Evolutionary conservation across 1,140 invertebrate genomes (phyloP).

Genomic region (Zaprionus lachaisei): DNA sequence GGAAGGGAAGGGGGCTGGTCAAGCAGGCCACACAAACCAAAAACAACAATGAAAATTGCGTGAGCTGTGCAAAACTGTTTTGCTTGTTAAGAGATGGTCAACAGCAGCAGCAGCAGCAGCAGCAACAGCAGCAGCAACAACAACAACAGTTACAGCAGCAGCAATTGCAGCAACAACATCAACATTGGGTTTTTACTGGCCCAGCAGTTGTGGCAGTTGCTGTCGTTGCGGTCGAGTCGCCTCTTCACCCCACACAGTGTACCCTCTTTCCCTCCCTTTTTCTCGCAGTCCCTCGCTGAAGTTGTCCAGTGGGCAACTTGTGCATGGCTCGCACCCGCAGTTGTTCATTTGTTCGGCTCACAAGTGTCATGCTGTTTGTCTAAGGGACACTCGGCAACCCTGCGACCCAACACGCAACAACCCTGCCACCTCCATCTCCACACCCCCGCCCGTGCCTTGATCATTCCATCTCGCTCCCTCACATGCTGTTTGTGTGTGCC

Average conservation of each 20-base stretch:
- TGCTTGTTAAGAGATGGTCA: slow-evolving; percentile 62
- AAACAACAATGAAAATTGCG: slow-evolving; percentile 64
- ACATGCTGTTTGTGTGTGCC: slow-evolving; percentile 57
- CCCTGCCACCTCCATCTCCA: not conserved
- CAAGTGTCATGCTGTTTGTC: slow-evolving; percentile 75
- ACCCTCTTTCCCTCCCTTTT: not conserved
- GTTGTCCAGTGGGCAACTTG: slow-evolving; percentile 58
- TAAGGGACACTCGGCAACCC: slow-evolving; percentile 10
- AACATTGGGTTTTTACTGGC: slow-evolving; percentile 29
- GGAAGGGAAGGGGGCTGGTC: not conserved
- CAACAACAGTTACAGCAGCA: not conserved
- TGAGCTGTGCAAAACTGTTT: slow-evolving; percentile 74
- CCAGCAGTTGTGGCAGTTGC: slow-evolving; percentile 56
- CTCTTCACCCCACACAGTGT: not conserved
- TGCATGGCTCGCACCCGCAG: slow-evolving; percentile 56
- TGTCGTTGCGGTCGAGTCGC: slow-evolving; percentile 64
- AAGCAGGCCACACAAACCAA: slow-evolving; percentile 36
- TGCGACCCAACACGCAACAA: slow-evolving; percentile 2
- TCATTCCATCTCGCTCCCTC: not conserved
- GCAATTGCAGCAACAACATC: slow-evolving; percentile 14
- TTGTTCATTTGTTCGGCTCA: slow-evolving; percentile 73
- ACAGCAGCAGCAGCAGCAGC: slow-evolving; percentile 26
- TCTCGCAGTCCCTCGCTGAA: slow-evolving; percentile 8
- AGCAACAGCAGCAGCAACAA: slow-evolving; percentile 15
- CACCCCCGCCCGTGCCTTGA: not conserved